phyloP scores from a whole-genome alignment of 2,888 invertebrate species.

The Chrysotoxum bicinctum region DNA sequence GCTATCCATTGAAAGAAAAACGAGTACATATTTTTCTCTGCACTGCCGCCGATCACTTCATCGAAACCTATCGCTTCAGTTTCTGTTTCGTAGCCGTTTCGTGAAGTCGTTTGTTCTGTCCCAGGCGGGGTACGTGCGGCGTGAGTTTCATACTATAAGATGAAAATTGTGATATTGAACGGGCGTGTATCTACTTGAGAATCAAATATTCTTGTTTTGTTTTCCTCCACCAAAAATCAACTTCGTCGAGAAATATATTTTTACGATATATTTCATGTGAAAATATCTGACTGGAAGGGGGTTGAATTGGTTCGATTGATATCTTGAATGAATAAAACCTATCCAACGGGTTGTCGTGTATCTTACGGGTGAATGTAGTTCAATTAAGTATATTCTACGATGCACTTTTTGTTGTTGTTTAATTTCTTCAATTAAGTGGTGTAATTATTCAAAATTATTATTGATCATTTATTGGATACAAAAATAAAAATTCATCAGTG shows the following conservation, averaged over 20 bases:
- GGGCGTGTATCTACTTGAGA: conserved; percentile 63
- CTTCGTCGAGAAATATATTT: conserved; percentile 35
- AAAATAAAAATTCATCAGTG: neutral
- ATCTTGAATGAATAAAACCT: conserved; percentile 46
- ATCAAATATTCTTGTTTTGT: conserved; percentile 52
- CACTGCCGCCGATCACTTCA: neutral
- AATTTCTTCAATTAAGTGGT: conserved; percentile 30
- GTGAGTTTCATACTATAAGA: conserved; percentile 11
- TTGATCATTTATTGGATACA: conserved; percentile 38
- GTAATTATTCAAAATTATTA: conserved; percentile 56
- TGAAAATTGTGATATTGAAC: conserved; percentile 32
- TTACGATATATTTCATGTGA: conserved; percentile 27
- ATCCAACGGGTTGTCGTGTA: conserved; percentile 63
- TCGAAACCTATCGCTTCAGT: conserved; percentile 34
- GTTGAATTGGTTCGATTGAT: neutral
- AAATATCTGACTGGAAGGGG: conserved; percentile 30
- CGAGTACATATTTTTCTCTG: conserved; percentile 15
- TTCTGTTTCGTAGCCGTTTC: conserved; percentile 33
- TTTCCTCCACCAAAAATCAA: conserved; percentile 22
- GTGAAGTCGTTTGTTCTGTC: conserved; percentile 20
- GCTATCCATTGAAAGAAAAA: neutral
- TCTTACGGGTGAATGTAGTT: conserved; percentile 58
- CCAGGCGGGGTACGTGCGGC: neutral
- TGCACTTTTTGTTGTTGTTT: conserved; percentile 31
- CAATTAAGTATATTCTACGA: conserved; percentile 40